These are phyloP conservation scores for Drosophila nr. perissopoda DNA, from an alignment of 2,888 invertebrate genomes.

Conservation along the genomic window DNA sequence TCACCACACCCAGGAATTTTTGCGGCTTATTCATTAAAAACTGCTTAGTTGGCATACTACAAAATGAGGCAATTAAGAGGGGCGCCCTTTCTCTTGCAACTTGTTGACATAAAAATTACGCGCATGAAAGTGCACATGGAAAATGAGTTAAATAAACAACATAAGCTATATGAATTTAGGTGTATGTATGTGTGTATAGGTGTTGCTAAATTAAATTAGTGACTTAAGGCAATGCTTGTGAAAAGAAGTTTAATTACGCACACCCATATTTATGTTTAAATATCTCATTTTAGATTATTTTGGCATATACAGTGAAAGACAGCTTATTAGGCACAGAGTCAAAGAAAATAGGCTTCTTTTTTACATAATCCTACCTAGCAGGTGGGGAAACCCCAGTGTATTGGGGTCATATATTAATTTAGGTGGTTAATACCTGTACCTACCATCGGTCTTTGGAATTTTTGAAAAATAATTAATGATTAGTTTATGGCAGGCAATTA, in stretches of 20 bases:
- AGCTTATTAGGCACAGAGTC: too few relatives aligned
- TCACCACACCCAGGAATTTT: conserved; percentile 53
- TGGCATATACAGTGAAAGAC: not conserved
- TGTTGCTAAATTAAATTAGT: conserved; percentile 59
- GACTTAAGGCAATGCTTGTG: conserved; percentile 30
- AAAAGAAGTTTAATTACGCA: conserved; percentile 8
- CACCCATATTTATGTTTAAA: not conserved
- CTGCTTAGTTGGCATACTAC: conserved; percentile 65
- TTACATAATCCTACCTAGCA: too few relatives aligned
- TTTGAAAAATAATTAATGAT: too few relatives aligned
- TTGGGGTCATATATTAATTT: too few relatives aligned
- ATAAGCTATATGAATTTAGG: conserved; percentile 44
- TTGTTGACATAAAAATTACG: conserved; percentile 76
- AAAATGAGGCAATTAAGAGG: conserved; percentile 14
- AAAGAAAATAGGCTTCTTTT: too few relatives aligned
- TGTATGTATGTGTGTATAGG: not conserved
- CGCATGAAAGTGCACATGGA: conserved; percentile 73
- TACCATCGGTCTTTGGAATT: too few relatives aligned
- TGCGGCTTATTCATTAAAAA: conserved; percentile 71
- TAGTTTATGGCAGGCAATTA: too few relatives aligned
- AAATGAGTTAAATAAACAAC: conserved; percentile 71
- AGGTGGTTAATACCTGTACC: too few relatives aligned
- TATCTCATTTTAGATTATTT: not conserved
- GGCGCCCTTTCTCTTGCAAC: conserved; percentile 34
- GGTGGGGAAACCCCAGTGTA: too few relatives aligned